Conservation (phyloP, 2,888 invertebrate genomes). For the Ceratothoa steindachneri region DNA sequence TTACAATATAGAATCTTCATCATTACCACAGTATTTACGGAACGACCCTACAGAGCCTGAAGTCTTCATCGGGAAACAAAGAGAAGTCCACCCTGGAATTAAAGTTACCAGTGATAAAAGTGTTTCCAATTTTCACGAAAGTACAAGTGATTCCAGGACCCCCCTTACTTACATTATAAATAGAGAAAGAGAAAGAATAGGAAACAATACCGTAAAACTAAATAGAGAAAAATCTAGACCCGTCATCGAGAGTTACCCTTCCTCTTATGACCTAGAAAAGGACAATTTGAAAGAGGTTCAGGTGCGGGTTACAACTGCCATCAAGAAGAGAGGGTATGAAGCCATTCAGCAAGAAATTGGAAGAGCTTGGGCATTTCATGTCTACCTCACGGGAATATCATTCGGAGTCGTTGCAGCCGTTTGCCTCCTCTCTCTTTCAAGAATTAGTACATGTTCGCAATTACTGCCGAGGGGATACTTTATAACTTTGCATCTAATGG, state of each 20-base stretch:
- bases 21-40: not conserved
- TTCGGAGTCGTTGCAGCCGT: constrained; percentile 2
- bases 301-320: not conserved
- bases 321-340: not conserved
- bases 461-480: constrained; percentile 17
- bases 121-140: not conserved
- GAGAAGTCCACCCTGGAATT: constrained; percentile 4
- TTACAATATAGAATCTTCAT: not conserved
- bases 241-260: not conserved
- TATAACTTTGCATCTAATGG: constrained; percentile 18
- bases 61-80: constrained; percentile 6
- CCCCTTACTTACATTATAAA: not conserved
- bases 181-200: not conserved
- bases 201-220: not conserved
- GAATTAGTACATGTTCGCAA: constrained; percentile 17
- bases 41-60: not conserved
- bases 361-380: constrained; percentile 9
- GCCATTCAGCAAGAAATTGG: not conserved
- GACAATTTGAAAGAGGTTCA: constrained; percentile 3
- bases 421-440: constrained; percentile 9
- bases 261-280: not conserved
- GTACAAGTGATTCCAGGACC: not conserved
- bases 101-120: not conserved
- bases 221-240: not conserved
- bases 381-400: constrained; percentile 10